Evolutionary conservation across 2,113 vertebrate genomes (phyloP).

Genomic region (Ia io): DNA sequence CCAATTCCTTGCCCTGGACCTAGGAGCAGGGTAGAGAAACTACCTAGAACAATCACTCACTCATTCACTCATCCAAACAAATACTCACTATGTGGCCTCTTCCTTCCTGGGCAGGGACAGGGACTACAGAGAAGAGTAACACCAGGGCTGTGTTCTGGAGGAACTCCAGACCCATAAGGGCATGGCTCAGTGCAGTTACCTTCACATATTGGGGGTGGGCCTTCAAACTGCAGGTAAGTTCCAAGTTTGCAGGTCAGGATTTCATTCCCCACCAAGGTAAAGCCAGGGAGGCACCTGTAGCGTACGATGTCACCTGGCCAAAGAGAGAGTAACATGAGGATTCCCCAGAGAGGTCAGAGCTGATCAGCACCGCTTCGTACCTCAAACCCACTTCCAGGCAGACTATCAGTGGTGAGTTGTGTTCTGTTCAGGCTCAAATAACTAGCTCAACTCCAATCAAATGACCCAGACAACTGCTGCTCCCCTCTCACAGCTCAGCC

Average conservation of each 20-base stretch:
- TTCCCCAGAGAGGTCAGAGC: background rate
- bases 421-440: background rate
- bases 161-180: background rate
- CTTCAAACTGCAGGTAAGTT: constrained; percentile 93
- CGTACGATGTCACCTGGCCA: constrained; percentile 92
- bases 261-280: constrained; percentile 91
- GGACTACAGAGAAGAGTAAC: background rate
- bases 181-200: constrained; percentile 77
- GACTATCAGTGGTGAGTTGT: background rate
- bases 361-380: background rate
- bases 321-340: background rate
- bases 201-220: constrained; percentile 94
- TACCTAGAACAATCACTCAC: background rate
- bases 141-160: background rate
- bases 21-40: background rate
- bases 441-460: background rate
- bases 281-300: constrained; percentile 94
- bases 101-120: background rate
- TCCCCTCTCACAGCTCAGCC: background rate
- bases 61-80: background rate
- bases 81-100: background rate
- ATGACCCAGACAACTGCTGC: background rate
- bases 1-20: background rate
- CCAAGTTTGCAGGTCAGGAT: constrained; percentile 93
- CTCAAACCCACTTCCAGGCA: background rate